Conservation (phyloP, 2,797 vertebrate species). For the Pagetopsis macropterus region DNA sequence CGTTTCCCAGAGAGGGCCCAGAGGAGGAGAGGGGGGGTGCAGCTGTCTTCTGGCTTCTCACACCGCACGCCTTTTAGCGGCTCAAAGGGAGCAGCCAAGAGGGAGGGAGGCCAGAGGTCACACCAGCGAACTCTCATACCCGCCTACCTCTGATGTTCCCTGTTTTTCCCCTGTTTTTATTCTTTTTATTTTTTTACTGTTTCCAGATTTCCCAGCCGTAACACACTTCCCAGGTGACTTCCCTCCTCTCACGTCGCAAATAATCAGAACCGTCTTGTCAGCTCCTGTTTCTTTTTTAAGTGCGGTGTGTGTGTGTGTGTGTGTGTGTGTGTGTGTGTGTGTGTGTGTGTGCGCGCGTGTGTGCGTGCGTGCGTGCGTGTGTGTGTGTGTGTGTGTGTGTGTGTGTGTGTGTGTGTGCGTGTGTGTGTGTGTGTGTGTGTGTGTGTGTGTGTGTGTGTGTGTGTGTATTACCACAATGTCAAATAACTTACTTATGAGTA, state of each 20-base stretch:
- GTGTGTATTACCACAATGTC: background rate
- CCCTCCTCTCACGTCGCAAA: conserved; percentile 63
- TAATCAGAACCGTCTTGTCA: conserved; percentile 70
- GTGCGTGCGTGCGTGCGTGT: background rate
- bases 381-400: background rate
- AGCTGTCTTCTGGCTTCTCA: conserved; percentile 81
- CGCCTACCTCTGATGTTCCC: conserved; percentile 75
- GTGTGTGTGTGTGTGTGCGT: background rate
- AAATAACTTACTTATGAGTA: background rate
- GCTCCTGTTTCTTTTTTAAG: conserved; percentile 55
- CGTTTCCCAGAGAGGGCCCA: conserved; percentile 66
- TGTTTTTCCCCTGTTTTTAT: conserved; percentile 31
- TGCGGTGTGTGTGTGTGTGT: conserved; percentile 11
- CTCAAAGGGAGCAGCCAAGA: conserved; percentile 77
- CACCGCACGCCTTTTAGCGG: conserved; percentile 74
- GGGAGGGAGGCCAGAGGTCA: conserved; percentile 75
- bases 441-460: no score
- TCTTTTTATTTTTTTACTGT: conserved; percentile 67
- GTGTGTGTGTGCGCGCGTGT: conserved; percentile 2
- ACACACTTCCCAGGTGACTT: conserved; percentile 77
- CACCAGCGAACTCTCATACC: conserved; percentile 70
- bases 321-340: background rate
- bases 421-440: background rate
- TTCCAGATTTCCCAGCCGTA: conserved; percentile 78
- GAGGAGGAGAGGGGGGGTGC: conserved; percentile 56